phyloP scores from a whole-genome alignment of 2,797 vertebrate genomes.

The Hylomyscus alleni region DNA sequence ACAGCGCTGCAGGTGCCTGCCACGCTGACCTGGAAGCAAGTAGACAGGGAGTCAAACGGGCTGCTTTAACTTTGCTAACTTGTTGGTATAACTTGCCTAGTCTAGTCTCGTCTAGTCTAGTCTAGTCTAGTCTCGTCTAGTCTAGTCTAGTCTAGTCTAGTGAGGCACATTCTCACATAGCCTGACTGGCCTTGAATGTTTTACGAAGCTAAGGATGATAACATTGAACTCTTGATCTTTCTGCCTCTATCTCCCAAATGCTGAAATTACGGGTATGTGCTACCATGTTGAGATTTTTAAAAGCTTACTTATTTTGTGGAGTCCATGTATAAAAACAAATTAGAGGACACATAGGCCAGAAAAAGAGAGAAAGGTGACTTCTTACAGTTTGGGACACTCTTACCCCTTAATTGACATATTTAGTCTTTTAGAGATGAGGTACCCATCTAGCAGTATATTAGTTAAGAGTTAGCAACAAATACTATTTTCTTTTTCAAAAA shows the following conservation, averaged over 20 bases:
- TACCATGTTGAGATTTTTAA: neutral
- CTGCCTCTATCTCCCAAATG: neutral
- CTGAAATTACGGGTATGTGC: neutral
- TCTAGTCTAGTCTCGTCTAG: neutral
- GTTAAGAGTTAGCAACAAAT: conserved; percentile 58
- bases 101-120: neutral
- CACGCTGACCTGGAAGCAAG: conserved; percentile 7
- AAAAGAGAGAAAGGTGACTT: neutral
- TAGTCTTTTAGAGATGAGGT: neutral
- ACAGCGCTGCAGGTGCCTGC: neutral
- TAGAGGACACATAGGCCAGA: neutral
- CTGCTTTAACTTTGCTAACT: neutral
- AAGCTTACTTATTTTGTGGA: conserved; percentile 28
- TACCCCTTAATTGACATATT: conserved; percentile 20
- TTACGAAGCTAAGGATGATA: neutral
- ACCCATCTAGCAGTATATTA: neutral
- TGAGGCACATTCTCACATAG: neutral
- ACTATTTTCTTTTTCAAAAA: neutral
- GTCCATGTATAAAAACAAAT: neutral
- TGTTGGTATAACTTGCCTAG: neutral
- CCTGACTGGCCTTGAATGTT: neutral
- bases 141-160: neutral
- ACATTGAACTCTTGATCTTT: neutral
- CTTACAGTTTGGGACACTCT: conserved; percentile 9
- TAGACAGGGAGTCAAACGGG: neutral